phyloP scores from a whole-genome alignment of 2,888 invertebrate genomes.

The Pantelozetes paolii region DNA sequence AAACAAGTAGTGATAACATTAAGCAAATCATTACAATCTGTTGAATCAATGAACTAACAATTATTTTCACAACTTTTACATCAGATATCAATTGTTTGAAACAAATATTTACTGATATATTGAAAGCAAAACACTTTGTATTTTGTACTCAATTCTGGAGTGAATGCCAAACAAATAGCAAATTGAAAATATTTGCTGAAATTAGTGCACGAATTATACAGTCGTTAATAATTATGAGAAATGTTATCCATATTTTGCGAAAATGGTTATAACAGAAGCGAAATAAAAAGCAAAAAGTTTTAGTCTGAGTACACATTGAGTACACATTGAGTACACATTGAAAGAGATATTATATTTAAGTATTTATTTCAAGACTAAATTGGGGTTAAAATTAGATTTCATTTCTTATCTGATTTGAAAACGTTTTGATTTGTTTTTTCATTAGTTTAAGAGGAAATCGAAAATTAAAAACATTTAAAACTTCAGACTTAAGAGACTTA shows the following conservation, averaged over 20 bases:
- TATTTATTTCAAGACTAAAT: background rate
- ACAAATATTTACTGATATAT: background rate
- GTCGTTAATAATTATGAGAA: background rate
- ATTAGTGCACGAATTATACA: slow-evolving; percentile 6
- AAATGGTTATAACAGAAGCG: background rate
- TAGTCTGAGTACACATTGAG: too few relatives aligned
- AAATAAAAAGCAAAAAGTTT: too few relatives aligned
- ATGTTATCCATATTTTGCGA: too few relatives aligned
- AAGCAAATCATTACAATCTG: background rate
- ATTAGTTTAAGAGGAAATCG: background rate
- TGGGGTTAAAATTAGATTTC: slow-evolving; percentile 13
- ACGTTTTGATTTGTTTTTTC: background rate
- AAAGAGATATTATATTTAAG: too few relatives aligned
- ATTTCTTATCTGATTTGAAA: background rate
- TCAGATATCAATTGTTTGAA: background rate
- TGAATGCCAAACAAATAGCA: background rate
- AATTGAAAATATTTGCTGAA: background rate
- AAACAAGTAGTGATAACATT: too few relatives aligned
- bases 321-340: too few relatives aligned
- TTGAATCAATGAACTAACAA: background rate
- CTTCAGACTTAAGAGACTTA: too few relatives aligned
- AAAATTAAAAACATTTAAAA: slow-evolving; percentile 14
- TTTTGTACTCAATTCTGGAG: background rate
- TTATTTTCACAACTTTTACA: background rate
- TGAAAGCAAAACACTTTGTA: background rate